Conservation (phyloP, 2,888 invertebrate genomes). For the Aleiodes leptofemur region DNA sequence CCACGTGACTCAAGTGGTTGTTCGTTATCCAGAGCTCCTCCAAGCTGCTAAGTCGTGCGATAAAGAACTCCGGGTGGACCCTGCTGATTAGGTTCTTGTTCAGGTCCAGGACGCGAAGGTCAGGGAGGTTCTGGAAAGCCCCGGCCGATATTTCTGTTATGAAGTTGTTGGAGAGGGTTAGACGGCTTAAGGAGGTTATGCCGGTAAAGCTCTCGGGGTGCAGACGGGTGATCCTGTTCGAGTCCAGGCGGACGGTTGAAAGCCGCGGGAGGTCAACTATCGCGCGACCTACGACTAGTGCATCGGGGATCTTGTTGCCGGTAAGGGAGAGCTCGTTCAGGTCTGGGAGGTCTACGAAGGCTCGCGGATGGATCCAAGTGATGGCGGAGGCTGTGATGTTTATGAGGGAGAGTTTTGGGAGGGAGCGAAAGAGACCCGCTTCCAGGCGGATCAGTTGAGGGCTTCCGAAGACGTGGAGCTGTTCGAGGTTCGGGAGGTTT, state of each 20-base stretch:
- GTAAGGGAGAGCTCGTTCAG: slow-evolving; percentile 83
- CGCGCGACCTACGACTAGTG: slow-evolving; percentile 88
- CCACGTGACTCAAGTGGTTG: slow-evolving; percentile 86
- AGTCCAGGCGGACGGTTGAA: slow-evolving; percentile 82
- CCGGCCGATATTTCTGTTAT: slow-evolving; percentile 87
- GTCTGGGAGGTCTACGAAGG: slow-evolving; percentile 84
- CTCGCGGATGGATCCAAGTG: slow-evolving; percentile 86
- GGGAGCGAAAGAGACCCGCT: slow-evolving; percentile 83
- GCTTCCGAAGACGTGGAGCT: slow-evolving; percentile 85
- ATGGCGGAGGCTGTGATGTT: slow-evolving; percentile 88
- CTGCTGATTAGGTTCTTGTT: slow-evolving; percentile 86
- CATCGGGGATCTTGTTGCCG: slow-evolving; percentile 86
- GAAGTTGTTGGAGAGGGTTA: slow-evolving; percentile 84
- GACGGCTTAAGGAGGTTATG: slow-evolving; percentile 81
- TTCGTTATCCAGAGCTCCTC: slow-evolving; percentile 87
- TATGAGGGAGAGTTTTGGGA: slow-evolving; percentile 81
- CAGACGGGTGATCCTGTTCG: slow-evolving; percentile 84
- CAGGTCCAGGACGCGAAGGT: slow-evolving; percentile 83
- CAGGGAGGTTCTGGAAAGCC: slow-evolving; percentile 87
- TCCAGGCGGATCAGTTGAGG: slow-evolving; percentile 82
- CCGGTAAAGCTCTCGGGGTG: slow-evolving; percentile 89
- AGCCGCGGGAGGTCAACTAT: slow-evolving; percentile 86
- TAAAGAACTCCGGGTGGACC: slow-evolving; percentile 89
- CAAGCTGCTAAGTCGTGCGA: slow-evolving; percentile 84
- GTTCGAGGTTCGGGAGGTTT: slow-evolving; percentile 84